Evolutionary conservation across 2,113 vertebrate species (phyloP).

Genomic region (Lepus europaeus): DNA sequence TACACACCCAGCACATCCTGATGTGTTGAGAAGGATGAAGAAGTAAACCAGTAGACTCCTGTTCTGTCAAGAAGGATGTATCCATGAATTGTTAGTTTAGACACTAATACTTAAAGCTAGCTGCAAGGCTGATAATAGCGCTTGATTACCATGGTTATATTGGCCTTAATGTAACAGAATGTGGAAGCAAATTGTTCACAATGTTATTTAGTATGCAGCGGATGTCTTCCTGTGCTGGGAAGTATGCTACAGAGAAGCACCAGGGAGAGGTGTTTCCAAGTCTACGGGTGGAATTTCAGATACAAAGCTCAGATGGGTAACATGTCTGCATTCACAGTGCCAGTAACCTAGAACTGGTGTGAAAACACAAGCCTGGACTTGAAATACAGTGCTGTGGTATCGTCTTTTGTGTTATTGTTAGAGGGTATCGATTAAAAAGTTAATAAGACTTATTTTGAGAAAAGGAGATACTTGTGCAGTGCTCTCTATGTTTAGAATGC

Average conservation of each 20-base stretch:
- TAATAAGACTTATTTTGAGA: slow-evolving; percentile 60
- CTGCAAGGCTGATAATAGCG: not conserved
- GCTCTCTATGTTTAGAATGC: slow-evolving; percentile 19
- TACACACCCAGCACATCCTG: no score
- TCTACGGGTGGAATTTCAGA: not conserved
- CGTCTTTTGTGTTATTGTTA: slow-evolving; percentile 44
- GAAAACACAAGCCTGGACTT: not conserved
- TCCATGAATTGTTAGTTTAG: no score
- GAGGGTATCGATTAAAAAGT: not conserved
- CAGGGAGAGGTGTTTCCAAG: not conserved
- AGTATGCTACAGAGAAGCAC: not conserved
- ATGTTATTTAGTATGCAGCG: not conserved
- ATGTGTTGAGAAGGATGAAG: no score
- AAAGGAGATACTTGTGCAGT: not conserved
- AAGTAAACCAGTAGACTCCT: no score
- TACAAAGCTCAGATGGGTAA: not conserved
- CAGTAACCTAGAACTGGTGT: not conserved
- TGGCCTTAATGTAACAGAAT: not conserved
- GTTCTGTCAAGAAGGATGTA: no score
- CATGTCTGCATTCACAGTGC: not conserved
- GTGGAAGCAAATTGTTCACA: not conserved
- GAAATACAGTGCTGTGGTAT: not conserved
- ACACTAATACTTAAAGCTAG: not conserved
- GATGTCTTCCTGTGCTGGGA: slow-evolving; percentile 4
- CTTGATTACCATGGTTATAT: not conserved